Evolutionary conservation across 2,888 invertebrate genomes (phyloP).

Genomic region (Artemia sinica): DNA sequence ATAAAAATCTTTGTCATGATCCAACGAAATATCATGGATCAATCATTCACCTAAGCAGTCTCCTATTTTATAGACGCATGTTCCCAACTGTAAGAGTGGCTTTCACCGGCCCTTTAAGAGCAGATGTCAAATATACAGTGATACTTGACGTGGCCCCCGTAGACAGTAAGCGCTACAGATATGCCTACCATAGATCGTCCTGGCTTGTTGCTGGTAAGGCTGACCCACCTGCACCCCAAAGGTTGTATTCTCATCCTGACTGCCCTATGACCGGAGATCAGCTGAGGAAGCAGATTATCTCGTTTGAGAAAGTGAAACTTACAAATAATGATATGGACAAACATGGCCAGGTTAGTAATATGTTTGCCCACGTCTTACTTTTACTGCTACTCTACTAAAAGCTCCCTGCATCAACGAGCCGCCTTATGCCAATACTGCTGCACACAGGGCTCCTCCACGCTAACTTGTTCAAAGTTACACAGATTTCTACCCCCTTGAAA

Average conservation of each 20-base stretch:
- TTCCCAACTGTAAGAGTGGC: constrained; percentile 90
- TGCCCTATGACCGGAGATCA: constrained; percentile 89
- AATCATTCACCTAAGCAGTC: not conserved
- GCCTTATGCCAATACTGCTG: too few species aligned
- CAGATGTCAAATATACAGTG: constrained; percentile 51
- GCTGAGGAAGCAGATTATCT: constrained; percentile 84
- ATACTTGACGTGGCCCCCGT: constrained; percentile 91
- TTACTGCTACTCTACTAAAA: too few species aligned
- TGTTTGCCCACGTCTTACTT: not conserved
- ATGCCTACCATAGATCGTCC: constrained; percentile 93
- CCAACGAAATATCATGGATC: not conserved
- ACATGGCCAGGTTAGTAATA: constrained; percentile 64
- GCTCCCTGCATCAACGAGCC: too few species aligned
- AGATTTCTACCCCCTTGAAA: too few species aligned
- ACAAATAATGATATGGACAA: constrained; percentile 97
- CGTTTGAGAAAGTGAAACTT: constrained; percentile 94
- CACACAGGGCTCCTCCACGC: too few species aligned
- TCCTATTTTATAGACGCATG: constrained; percentile 57
- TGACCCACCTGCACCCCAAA: constrained; percentile 81
- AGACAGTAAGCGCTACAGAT: constrained; percentile 86
- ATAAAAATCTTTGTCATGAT: not conserved
- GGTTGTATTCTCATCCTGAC: constrained; percentile 90
- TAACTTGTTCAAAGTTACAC: too few species aligned
- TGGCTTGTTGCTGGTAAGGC: constrained; percentile 98
- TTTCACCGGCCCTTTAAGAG: constrained; percentile 50